Base-by-base conservation (phyloP, 2,113 vertebrate genomes). In the Thryonomys swinderianus region DNA sequence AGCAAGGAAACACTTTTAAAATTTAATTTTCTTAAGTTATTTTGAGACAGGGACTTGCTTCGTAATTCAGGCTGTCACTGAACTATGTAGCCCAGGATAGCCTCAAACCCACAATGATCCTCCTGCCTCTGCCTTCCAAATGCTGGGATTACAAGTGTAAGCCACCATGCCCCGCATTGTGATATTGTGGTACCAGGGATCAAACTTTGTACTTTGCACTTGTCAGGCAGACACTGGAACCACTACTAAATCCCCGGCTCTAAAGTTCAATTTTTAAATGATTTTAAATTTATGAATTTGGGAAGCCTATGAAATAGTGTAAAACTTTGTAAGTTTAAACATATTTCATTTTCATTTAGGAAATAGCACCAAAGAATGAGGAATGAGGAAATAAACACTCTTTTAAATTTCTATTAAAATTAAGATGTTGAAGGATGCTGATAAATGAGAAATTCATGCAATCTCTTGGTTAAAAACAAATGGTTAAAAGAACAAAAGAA, bases 401-500 rank as follows among this genome's bases (percentile, higher is more conserved):
- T 30, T 57, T 32, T 45, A 62, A 93, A 76, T 40, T 73, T 86
- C 61, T 25, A 81, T 30, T 69, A 83, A 27, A 82, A 84, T 83
- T 74, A 71, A 93, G 73, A 81, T 82, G 17, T 71, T 69, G 86
- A 25, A 86, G n/a, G 14, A 34, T 37, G 14, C 66, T 84, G n/a
- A 79, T 71, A 67, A 94, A 79, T 62, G 37, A 79, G 55, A 83
- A 93, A 83, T 30, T 90, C 48, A 76, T 64, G 32, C 85, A 86
- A 86, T 85, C 69, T 91, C 17, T 81, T 94, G 74, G 83, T 32
- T n/a, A n/a, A n/a, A n/a, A n/a, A 80, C 64, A 86, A 95, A 89
- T 86, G 18, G 32, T 67, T 86, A 80, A 90, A 85, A 76, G 25
- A 37, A 80, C n/a, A 92, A 45, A 48, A 96, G 92, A 66, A 59